Percentiles rank a stretch among this genome's conserved stretches.
Conservation (phyloP, 2,888 invertebrate species). For the Meghimatium bilineatum region DNA sequence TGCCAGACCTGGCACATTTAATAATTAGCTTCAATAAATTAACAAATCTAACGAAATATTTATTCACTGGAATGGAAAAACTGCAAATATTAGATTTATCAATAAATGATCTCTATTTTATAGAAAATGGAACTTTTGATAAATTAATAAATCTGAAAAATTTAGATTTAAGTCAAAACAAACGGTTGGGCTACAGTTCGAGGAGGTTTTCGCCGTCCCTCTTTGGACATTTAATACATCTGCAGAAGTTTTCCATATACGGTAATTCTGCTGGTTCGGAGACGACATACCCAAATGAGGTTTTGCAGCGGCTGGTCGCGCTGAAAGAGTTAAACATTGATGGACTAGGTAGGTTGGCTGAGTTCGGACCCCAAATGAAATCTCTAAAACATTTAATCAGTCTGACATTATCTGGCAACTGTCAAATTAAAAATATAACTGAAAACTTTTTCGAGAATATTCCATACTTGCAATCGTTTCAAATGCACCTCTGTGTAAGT, state of each 20-base stretch:
- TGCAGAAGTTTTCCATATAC: background rate
- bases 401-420: background rate
- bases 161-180: constrained; percentile 13
- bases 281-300: background rate
- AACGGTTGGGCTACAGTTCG: background rate
- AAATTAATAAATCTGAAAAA: background rate
- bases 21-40: background rate
- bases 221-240: background rate
- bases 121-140: background rate
- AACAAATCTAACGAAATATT: background rate
- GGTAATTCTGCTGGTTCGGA: background rate
- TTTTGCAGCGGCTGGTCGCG: background rate
- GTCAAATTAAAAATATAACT: background rate
- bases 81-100: constrained; percentile 1
- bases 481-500: background rate
- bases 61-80: background rate
- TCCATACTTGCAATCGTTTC: background rate
- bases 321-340: constrained; percentile 6
- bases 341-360: background rate
- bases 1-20: background rate
- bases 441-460: constrained; percentile 28
- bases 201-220: background rate
- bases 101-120: background rate
- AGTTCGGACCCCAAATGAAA: constrained; percentile 31
- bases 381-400: background rate